Evolutionary conservation across 2,888 invertebrate species (phyloP), one percentile per base, ranked within the genome.

Genomic region (Selenia dentaria): DNA sequence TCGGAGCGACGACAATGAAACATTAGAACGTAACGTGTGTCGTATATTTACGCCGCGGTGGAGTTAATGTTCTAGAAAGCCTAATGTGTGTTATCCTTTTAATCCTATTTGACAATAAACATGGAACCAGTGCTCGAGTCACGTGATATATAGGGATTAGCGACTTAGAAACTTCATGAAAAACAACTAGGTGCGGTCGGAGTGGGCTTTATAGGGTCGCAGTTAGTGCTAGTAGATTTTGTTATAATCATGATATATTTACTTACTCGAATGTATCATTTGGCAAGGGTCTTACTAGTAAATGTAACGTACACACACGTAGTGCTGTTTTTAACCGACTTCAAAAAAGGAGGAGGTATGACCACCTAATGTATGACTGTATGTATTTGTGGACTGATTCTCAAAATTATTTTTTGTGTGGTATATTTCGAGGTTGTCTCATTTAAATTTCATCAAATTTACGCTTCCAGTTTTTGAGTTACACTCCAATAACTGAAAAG

Each of bases 61-160:
- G 64, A 74, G 74, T 79, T 79, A 80, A 83, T 83, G 79, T 79
- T 69, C 67, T 70, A 74, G 74, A 80, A 72, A 72, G 74, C 74
- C 70, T 76, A 73, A 79, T 79, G 70, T 70, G 68, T 60, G 67
- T 71, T 72, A 77, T 74, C 74, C 75, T 74, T 72, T 74, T 76
- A 79, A 81, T 79, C 79, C 75, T 66, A 64, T 74, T 71, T 69
- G 74, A 75, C 70, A 79, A 79, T 82, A 78, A 79, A 79, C 77
- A 73, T 65, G 68, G 64, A 51, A 67, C 59, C 64, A 57, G 62
- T 54, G 62, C 65, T 62, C 55, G 37, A 59, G 63, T 53, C 47
- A 63, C 61, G 67, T 64, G 65, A 72, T 72, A 68, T 66, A 67
- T 60, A 51, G 48, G 67, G 75, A 76, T 79, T 77, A 75, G 55